Base-by-base conservation (phyloP, 2,797 vertebrate species). In the Hyperoplus immaculatus region DNA sequence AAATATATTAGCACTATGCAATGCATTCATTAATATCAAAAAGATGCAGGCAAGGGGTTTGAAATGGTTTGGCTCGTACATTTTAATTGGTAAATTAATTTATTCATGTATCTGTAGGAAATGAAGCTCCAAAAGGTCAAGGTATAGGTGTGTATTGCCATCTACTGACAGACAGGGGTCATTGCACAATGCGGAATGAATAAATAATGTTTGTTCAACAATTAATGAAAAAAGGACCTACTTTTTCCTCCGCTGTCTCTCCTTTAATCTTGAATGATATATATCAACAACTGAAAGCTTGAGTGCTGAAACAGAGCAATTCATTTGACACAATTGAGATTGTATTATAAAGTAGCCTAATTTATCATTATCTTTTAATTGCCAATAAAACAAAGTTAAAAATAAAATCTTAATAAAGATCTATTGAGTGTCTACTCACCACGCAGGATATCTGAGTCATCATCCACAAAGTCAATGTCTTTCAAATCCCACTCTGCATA, bases 401-500 rank as follows among this genome's bases (percentile, higher is more conserved):
- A 7, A 13, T 36, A 38, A 54, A 11, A 46, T 29, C 29, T 29
- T 29, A 29, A 29, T 29, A 29, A 29, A 29, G 29, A 5, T 42
- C 36, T 0, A 45, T 43, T 13, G 54, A 12, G 8, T 57, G 10
- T 71, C 4, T 46, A 95, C 96, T 93, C 93, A 99, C 98, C 95
- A 55, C 97, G 97, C 73, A 99, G 95, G 91, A 99, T 95, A 80
- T 99, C 98, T 6, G 98, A 99, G 92, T 99, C 98, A 86, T 99
- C 98, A 84, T 99, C 98, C 80, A 99, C 98, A 96, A 99, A 99
- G 92, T 99, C 98, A 42, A 99, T 99, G 88, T 99, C 98, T 93
- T 99, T 98, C 92, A 99, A 93, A 93, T 99, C 98, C 98, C 98
- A 99, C 91, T 99, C 98, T 45, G 98, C 98, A 29, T 99, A 99